Base-by-base conservation (phyloP, 2,113 vertebrate genomes). In the Leptobrachium leishanense region DNA sequence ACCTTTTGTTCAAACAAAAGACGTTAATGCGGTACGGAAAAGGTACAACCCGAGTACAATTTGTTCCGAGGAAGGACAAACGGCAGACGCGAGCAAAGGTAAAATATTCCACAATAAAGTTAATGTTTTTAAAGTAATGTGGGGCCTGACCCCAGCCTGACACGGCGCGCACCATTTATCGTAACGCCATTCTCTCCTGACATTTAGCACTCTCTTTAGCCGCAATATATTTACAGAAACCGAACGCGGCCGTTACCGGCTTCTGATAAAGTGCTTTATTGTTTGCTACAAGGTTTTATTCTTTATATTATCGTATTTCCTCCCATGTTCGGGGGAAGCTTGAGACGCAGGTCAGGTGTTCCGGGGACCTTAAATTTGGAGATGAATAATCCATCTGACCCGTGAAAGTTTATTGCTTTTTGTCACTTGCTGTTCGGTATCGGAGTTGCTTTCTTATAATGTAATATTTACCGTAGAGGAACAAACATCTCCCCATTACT, bases 71-170 rank as follows among this genome's bases (percentile, higher is more conserved):
- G 62, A 64, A 39, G 62, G 62, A 9, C 62, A 64, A 64, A 64
- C 31, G 3, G 5, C 62, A n/a, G 2, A 12, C 5, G 1, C 5
- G 15, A 59, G 55, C 15, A 5, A 31, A 59, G 55, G 55, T n/a
- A n/a, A 9, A 59, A 59, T 59, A 59, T 59, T 59, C 55, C 13
- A 59, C 55, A 13, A 59, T 59, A 59, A 59, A 59, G 55, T 59
- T 59, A n/a, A 59, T 59, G 55, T 59, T 59, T 59, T 59, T 59
- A 13, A 59, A 59, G 55, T 59, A 59, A 59, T 59, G 55, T 12
- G 6, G 13, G 3, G 55, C 55, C 55, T 59, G 55, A 59, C 55
- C 55, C 55, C 13, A 59, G 5, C 13, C 55, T 59, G 55, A 59
- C 55, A 2, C 55, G 6, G 55, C 13, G 55, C 55, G 13, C 55